Evolutionary conservation across 2,797 vertebrate species (phyloP).

Genomic region (Molothrus ater): DNA sequence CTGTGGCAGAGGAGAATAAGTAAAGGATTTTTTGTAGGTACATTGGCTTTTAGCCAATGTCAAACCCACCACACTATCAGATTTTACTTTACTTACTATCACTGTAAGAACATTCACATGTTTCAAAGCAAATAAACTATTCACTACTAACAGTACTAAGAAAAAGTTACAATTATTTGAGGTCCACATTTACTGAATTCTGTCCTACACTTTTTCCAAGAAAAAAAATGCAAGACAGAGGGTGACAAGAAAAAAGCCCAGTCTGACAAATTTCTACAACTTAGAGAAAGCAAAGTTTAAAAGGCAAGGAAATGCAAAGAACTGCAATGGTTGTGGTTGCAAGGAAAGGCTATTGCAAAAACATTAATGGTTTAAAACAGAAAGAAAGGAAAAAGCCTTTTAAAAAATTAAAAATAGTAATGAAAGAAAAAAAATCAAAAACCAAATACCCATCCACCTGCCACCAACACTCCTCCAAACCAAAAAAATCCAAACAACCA

Average conservation of each 20-base stretch:
- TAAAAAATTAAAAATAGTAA: no score
- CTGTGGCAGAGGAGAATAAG: no score
- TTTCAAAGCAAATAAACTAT: not conserved
- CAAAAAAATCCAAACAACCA: no score
- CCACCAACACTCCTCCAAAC: no score
- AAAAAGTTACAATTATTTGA: not conserved
- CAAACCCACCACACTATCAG: not conserved
- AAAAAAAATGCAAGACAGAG: not conserved
- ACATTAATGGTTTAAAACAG: not conserved
- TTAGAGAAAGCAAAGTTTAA: not conserved
- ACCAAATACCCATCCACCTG: no score
- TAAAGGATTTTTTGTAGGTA: not conserved
- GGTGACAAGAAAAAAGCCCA: not conserved
- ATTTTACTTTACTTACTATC: not conserved
- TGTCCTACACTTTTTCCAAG: not conserved
- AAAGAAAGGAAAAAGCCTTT: not conserved
- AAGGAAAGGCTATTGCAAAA: not conserved
- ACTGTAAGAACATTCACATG: not conserved
- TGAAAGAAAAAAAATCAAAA: no score
- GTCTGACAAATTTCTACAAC: not conserved
- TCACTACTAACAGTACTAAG: not conserved
- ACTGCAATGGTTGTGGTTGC: not conserved
- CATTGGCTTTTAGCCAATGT: not conserved
- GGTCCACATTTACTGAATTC: not conserved
- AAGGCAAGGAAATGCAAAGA: not conserved